Conservation (phyloP, 2,888 invertebrate species). For the Lochmaea crataegi region DNA sequence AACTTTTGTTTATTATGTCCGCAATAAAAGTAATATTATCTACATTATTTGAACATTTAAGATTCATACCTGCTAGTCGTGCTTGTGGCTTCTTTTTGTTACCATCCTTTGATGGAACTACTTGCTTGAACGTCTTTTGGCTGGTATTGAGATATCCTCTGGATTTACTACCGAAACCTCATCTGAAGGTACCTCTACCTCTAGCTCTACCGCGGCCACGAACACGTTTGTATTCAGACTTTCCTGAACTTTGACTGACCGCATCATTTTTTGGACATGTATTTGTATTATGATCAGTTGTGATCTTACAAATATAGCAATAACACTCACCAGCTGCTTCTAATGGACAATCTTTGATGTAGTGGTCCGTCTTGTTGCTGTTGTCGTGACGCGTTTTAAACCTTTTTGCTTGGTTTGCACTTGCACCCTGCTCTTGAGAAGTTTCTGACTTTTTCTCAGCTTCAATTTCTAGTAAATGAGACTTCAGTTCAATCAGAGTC, state of each 20-base stretch:
- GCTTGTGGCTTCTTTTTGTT: no score
- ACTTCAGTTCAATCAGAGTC: no score
- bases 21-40: constrained; percentile 40
- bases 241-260: neutral
- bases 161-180: constrained; percentile 11
- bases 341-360: constrained; percentile 11
- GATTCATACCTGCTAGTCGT: constrained; percentile 15
- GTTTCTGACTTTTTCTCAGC: no score
- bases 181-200: neutral
- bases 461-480: no score
- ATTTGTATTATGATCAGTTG: constrained; percentile 10
- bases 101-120: neutral
- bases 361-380: no score
- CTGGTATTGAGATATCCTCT: constrained; percentile 4
- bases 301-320: constrained; percentile 2
- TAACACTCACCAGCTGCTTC: constrained; percentile 2
- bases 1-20: constrained; percentile 45
- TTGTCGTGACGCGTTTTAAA: no score
- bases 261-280: constrained; percentile 4
- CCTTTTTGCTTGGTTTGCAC: no score
- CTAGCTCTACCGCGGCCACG: neutral
- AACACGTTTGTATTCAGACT: neutral
- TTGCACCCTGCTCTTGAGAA: no score
- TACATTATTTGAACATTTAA: neutral
- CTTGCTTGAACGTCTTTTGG: neutral